These are phyloP conservation scores for Chelmon rostratus DNA, from an alignment of 2,797 vertebrate genomes.

Conservation along the genomic window DNA sequence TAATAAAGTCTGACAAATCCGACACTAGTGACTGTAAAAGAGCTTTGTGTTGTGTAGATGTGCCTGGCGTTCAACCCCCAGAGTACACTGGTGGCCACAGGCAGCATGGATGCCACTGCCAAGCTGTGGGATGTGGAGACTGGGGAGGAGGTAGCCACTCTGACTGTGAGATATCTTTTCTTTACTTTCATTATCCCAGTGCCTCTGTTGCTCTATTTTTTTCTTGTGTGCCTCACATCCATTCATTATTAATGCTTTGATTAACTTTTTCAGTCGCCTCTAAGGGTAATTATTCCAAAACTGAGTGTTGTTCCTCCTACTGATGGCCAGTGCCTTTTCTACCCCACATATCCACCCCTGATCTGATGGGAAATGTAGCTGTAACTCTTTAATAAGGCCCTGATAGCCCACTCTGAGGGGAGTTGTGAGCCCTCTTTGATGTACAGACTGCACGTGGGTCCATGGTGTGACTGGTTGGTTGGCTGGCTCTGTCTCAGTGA, in stretches of 20 bases:
- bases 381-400: slow-evolving; percentile 32
- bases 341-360: background rate
- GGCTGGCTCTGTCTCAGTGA: slow-evolving; percentile 35
- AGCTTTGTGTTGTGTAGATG: slow-evolving; percentile 83
- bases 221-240: background rate
- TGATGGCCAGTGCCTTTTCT: slow-evolving; percentile 6
- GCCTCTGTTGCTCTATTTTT: background rate
- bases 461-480: slow-evolving; percentile 41
- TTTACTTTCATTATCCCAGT: background rate
- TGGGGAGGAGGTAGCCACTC: slow-evolving; percentile 89
- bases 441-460: slow-evolving; percentile 46
- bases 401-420: slow-evolving; percentile 17
- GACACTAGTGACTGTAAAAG: slow-evolving; percentile 19
- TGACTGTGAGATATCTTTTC: slow-evolving; percentile 83
- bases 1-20: background rate
- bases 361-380: slow-evolving; percentile 23
- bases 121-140: slow-evolving; percentile 93
- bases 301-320: background rate
- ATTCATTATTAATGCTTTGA: slow-evolving; percentile 28
- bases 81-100: slow-evolving; percentile 94
- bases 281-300: slow-evolving; percentile 21
- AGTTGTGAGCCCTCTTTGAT: slow-evolving; percentile 46
- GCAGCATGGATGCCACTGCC: slow-evolving; percentile 94
- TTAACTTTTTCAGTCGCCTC: slow-evolving; percentile 19
- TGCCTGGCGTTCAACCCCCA: slow-evolving; percentile 96